These are phyloP conservation scores for Cyclophora albipunctata DNA, from an alignment of 2,888 invertebrate genomes.

Conservation along the genomic window DNA sequence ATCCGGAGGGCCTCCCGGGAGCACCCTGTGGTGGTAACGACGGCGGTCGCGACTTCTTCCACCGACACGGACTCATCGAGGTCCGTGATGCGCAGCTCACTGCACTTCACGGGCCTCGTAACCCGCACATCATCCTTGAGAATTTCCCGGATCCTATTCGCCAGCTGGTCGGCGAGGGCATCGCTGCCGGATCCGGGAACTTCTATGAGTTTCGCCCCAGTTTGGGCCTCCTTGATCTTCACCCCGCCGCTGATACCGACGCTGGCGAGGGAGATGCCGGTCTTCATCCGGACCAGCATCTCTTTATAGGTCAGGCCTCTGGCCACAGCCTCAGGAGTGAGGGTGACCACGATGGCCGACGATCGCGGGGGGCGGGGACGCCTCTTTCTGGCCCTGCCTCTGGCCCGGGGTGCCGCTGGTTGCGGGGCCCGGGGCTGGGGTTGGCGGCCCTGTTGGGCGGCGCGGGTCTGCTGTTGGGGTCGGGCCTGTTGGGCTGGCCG, in stretches of 20 bases:
- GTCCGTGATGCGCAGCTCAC: constrained; percentile 3
- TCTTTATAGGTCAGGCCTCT: neutral
- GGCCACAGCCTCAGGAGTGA: constrained; percentile 1
- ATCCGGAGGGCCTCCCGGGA: neutral
- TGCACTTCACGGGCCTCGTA: constrained; percentile 5
- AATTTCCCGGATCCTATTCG: no score
- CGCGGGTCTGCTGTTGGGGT: no score
- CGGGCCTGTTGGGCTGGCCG: no score
- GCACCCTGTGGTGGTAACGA: constrained; percentile 7
- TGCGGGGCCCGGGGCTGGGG: no score
- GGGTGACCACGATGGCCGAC: no score
- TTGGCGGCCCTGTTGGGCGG: no score
- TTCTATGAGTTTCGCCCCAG: constrained; percentile 12
- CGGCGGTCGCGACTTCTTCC: constrained; percentile 4
- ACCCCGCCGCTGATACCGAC: neutral
- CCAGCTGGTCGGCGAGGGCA: no score
- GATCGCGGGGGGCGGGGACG: constrained; percentile 9
- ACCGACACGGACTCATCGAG: constrained; percentile 14
- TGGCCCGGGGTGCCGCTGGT: no score
- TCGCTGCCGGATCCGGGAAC: no score
- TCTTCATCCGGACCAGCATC: neutral
- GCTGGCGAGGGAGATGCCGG: neutral
- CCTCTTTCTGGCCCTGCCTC: no score
- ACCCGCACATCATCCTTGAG: neutral
- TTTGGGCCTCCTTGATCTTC: constrained; percentile 15